Percentiles rank a stretch among this genome's conserved stretches.
These are phyloP conservation scores for Drosophila mayri DNA, from an alignment of 1,140 invertebrate species.

Conservation along the genomic window DNA sequence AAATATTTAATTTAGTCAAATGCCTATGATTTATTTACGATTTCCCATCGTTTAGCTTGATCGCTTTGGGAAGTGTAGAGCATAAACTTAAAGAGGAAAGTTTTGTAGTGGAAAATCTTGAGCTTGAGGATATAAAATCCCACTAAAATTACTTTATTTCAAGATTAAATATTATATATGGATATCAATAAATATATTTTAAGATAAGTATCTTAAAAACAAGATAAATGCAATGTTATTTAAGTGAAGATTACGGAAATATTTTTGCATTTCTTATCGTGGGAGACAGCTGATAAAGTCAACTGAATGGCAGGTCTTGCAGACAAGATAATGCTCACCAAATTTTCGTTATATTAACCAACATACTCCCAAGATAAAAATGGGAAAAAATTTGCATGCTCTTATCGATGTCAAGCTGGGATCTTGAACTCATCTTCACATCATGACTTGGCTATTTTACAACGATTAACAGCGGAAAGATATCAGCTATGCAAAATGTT, in stretches of 20 bases:
- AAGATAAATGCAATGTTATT: neutral
- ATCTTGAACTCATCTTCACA: neutral
- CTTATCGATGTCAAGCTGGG: constrained; percentile 9
- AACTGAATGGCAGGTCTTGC: neutral
- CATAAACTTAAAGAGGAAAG: constrained; percentile 31
- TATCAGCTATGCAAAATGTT: neutral
- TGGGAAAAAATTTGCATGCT: neutral
- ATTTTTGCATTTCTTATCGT: neutral
- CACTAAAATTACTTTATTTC: neutral
- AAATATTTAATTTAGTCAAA: constrained; percentile 70
- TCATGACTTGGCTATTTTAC: neutral
- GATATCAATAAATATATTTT: neutral
- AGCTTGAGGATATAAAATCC: neutral
- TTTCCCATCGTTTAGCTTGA: constrained; percentile 57
- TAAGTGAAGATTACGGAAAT: neutral
- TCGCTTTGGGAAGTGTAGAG: constrained; percentile 49
- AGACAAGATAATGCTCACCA: neutral
- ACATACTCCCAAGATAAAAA: neutral
- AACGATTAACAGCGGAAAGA: neutral
- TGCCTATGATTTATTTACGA: constrained; percentile 66
- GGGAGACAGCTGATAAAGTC: neutral
- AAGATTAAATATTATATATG: neutral
- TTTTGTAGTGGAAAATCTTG: constrained; percentile 14
- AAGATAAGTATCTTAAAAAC: neutral
- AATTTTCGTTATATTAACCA: neutral